Evolutionary conservation across 2,888 invertebrate species (phyloP).

Genomic region (Leucophenga maculata): DNA sequence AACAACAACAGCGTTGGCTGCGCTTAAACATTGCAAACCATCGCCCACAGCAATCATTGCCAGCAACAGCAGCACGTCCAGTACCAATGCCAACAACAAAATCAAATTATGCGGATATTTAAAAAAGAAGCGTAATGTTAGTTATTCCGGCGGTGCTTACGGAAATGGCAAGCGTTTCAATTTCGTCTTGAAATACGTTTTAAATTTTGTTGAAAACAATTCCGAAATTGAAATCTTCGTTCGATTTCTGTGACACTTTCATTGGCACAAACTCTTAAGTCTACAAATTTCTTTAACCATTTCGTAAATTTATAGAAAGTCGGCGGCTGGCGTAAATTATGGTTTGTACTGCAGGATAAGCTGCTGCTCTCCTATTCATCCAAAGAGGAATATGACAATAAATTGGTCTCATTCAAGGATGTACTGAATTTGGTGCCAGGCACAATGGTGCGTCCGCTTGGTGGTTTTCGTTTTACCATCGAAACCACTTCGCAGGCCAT

Average conservation of each 20-base stretch:
- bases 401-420: slow-evolving; percentile 64
- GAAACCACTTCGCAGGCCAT: slow-evolving; percentile 61
- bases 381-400: slow-evolving; percentile 64
- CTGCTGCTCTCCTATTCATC: slow-evolving; percentile 61
- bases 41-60: not conserved
- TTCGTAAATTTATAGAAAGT: slow-evolving; percentile 57
- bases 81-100: slow-evolving; percentile 30
- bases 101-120: slow-evolving; percentile 63
- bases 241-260: not conserved
- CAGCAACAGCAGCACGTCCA: not conserved
- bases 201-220: too few relatives aligned
- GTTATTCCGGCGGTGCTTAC: slow-evolving; percentile 10
- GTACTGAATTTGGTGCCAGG: slow-evolving; percentile 65
- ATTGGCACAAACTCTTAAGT: too few relatives aligned
- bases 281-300: slow-evolving; percentile 20
- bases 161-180: too few relatives aligned
- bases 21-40: not conserved
- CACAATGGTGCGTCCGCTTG: slow-evolving; percentile 58
- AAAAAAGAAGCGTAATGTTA: slow-evolving; percentile 66
- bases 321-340: slow-evolving; percentile 64
- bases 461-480: slow-evolving; percentile 63
- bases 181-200: too few relatives aligned
- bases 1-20: slow-evolving; percentile 1
- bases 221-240: not conserved
- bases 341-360: slow-evolving; percentile 66